Conservation (phyloP, 2,797 vertebrate genomes). For the Linurgus olivaceus region DNA sequence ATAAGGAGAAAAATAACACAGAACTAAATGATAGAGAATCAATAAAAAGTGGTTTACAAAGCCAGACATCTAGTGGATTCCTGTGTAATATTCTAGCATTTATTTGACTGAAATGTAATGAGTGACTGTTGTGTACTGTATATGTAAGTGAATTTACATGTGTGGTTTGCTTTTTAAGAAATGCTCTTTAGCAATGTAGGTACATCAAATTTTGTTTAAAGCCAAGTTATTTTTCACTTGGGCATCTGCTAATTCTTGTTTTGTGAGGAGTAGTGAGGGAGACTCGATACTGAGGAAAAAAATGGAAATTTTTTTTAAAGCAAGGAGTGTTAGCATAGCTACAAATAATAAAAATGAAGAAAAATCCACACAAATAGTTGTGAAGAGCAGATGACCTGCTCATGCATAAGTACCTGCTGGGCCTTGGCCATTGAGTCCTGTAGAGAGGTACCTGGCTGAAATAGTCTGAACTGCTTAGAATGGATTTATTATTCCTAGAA, state of each 20-base stretch:
- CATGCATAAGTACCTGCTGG: not conserved
- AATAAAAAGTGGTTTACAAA: not conserved
- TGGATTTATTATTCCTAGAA: not conserved
- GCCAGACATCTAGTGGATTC: not conserved
- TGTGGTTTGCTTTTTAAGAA: not conserved
- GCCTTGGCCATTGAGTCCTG: not conserved
- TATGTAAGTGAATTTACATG: not conserved
- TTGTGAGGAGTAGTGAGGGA: not conserved
- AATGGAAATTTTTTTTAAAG: not conserved
- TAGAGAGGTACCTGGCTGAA: not conserved
- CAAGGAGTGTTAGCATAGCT: not conserved
- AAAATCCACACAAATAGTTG: not conserved
- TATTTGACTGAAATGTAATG: not conserved
- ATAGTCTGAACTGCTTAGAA: not conserved
- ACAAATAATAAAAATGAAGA: not conserved
- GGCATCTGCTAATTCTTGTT: not conserved
- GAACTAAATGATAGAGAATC: not conserved
- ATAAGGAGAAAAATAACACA: not conserved
- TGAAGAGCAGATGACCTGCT: fast-evolving
- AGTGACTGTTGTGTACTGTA: not conserved
- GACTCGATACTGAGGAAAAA: not conserved
- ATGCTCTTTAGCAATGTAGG: not conserved
- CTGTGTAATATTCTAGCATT: not conserved
- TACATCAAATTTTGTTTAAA: not conserved
- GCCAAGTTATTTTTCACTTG: not conserved